phyloP scores from a whole-genome alignment of 2,888 invertebrate genomes.

The Lymantria monacha region DNA sequence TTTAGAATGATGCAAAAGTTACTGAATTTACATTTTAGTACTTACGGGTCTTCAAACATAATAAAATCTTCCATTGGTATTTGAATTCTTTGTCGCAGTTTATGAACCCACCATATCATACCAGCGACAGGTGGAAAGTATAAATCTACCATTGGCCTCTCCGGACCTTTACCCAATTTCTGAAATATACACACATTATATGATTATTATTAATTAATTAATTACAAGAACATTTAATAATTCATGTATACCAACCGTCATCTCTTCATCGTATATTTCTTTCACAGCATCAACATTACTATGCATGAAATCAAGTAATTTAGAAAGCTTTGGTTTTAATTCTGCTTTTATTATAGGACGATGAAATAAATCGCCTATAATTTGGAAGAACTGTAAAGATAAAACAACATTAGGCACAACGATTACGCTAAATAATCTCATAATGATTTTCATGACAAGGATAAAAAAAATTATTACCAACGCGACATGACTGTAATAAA shows the following conservation, averaged over 20 bases:
- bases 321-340: constrained; percentile 85
- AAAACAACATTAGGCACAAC: neutral
- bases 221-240: neutral
- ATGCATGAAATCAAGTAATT: constrained; percentile 85
- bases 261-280: constrained; percentile 82
- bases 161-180: constrained; percentile 68
- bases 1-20: too few species aligned
- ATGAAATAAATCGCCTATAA: constrained; percentile 88
- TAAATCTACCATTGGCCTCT: constrained; percentile 81
- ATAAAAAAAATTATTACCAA: too few species aligned
- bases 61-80: constrained; percentile 84
- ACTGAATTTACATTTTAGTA: constrained; percentile 10
- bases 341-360: constrained; percentile 88
- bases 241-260: constrained; percentile 57
- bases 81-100: constrained; percentile 83
- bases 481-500: too few species aligned
- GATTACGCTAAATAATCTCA: neutral
- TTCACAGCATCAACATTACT: constrained; percentile 85
- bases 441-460: neutral
- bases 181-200: constrained; percentile 21
- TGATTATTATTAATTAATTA: neutral
- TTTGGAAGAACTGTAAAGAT: constrained; percentile 84
- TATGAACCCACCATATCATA: constrained; percentile 86
- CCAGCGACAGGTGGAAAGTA: constrained; percentile 91
- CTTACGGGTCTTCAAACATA: constrained; percentile 85